Base-by-base conservation (phyloP, 2,888 invertebrate species). In the Apoderus coryli region DNA sequence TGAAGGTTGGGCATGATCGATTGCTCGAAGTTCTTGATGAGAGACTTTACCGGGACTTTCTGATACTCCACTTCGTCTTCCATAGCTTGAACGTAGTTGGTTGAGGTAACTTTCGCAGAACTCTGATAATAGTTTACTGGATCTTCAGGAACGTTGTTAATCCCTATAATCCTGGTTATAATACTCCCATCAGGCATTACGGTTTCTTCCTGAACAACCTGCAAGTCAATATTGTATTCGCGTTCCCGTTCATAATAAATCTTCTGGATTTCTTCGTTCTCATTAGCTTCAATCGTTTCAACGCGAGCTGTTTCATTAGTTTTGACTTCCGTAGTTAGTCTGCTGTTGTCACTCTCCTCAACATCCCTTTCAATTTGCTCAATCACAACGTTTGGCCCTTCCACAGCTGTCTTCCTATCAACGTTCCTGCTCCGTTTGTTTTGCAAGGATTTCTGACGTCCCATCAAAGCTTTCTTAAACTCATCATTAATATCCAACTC, bases 21-120 rank as follows among this genome's bases (percentile, higher is more conserved):
- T 44, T 70, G 64, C 44, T 75, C 73, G 42, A 72, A 75, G 40
- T 63, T 66, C 36, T 64, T 61, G 27, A 75, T 73, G 16, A 75
- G 47, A 27, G 49, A 49, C 38, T 52, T 60, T 1, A 64, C 61
- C 14, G 61, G 61, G 28, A 63, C 44, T 44, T 60, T 57, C 13
- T 49, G 44, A 34, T 60, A 59, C 33, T 57, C 48, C 19, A 55
- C 54, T 12, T 49, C 47, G 14, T 40, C 39, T 7, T 19, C n/a
- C 19, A 19, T 19, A 6, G 6, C 7, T 19, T 19, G 19, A 7
- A 7, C 7, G n/a, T 19, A 19, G n/a, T n/a, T 19, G 6, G 19
- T 19, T n/a, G 6, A n/a, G 10, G 10, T 10, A 10, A 12, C 12
- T 26, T 26, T 4, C n/a, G 5, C n/a, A 26, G n/a, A 26, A 5